Evolutionary conservation across 1,140 invertebrate genomes (phyloP), one percentile per base, ranked within the genome.

Genomic region (Oscheius sp.): DNA sequence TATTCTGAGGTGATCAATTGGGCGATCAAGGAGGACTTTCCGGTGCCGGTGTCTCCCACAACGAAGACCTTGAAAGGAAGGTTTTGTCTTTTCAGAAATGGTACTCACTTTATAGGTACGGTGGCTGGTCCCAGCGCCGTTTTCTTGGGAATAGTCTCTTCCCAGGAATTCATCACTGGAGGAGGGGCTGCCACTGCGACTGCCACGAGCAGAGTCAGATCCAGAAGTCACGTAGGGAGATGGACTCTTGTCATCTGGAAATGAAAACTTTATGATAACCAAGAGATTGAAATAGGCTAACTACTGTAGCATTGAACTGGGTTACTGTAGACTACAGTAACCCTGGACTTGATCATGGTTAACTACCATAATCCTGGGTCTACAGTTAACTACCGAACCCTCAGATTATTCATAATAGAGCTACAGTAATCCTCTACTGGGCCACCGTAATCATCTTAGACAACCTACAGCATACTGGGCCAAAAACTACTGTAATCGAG

Each of bases 1-100:
- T 77, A 73, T 23, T 77, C 76, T 1, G 74, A 77, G 34, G 76
- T 77, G 64, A 76, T 77, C 23, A 77, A 45, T 35, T 77, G 76
- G 32, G 52, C 38, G 45, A 77, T 77, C 20, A 77, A 59, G 2
- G 76, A 62, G 15, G 72, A 59, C 46, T 77, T 77, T 35, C 76
- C 76, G 18, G 76, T 77, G 0, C 76, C 76, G 18, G 68, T 61
- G 28, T 76, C 67, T 61, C 76, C 76, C 26, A 77, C 62, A 23
- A 77, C 76, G 61, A 72, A 72, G 38, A 77, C 77, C 72, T 77
- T 73, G 63, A 77, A 61, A 46, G 31, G 35, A 73, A 32, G 18
- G 7, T 20, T 2, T 68, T 7, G n/a, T 63, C 18, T 4, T 59
- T 18, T 15, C 15, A 20, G 18, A n/a, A n/a, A n/a, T n/a, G n/a